Evolutionary conservation across 2,113 vertebrate species (phyloP).

Genomic region (Gnathonemus longibarbis): DNA sequence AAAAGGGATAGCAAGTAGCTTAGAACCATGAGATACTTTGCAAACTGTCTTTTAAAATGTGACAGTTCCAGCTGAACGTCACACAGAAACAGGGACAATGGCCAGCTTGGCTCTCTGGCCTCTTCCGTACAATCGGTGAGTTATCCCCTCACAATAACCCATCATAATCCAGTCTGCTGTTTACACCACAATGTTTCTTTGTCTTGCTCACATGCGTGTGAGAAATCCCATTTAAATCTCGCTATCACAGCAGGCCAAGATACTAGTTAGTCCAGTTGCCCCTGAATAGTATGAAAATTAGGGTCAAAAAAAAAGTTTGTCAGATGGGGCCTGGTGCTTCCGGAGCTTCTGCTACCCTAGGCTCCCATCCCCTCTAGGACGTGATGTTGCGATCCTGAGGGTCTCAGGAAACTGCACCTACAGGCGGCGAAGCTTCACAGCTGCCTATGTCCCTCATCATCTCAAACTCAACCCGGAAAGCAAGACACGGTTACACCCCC

Average conservation of each 20-base stretch:
- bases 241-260: neutral
- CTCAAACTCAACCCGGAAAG: neutral
- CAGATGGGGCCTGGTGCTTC: neutral
- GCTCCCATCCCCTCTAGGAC: neutral
- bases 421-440: neutral
- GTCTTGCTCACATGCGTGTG: neutral
- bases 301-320: neutral
- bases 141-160: neutral
- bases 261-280: neutral
- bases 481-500: no score
- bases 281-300: neutral
- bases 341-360: neutral
- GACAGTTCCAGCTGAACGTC: neutral
- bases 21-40: neutral
- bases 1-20: neutral
- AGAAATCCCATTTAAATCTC: neutral
- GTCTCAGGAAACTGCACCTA: neutral
- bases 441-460: neutral
- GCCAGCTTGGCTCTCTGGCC: neutral
- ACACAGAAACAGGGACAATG: neutral
- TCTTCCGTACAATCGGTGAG: neutral
- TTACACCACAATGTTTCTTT: neutral
- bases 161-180: neutral
- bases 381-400: neutral
- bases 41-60: neutral